Base-by-base conservation (phyloP, 1,140 invertebrate species). In the Phortica variegata region DNA sequence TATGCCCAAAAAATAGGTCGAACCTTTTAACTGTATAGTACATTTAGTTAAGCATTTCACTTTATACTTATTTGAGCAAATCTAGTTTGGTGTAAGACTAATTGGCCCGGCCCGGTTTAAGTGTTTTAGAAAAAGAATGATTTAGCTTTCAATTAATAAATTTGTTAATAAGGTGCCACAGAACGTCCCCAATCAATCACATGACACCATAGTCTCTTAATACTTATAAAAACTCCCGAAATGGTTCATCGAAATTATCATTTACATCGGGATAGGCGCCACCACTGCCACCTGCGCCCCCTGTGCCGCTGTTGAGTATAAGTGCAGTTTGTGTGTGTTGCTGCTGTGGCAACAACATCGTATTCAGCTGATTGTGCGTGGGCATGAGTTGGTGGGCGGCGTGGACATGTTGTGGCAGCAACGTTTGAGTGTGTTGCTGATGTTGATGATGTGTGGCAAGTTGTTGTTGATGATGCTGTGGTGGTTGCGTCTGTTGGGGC, bases 231-330 rank as follows among this genome's bases (percentile, higher is more conserved):
- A 73, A 73, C 46, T 73, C 70, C 38, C 70, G 62, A 41, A 73
- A 73, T 5, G 70, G 70, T 31, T 73, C 70, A 51, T 73, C 70
- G 31, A 70, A 73, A 49, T 70, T 73, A 49, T 73, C 70, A 47
- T 63, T 73, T 23, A 70, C 54, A 65, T 73, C 70, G 3, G 51
- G 34, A 31, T 69, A 73, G 29, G 19, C 56, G 12, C 34, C 18
- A 7, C 34, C 43, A 20, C 37, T 45, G 3, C 47, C 49, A 13
- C 40, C 46, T 3, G 54, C 48, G 3, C 56, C 56, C 29, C 36
- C 54, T n/a, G 48, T 39, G 8, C 56, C 42, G 9, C 54, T 60
- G 44, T 66, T 72, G 48, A 73, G 58, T 52, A 73, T 45, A 5
- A 71, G 56, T n/a, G 68, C 56, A 7, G 65, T 54, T 31, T 56